Conservation (phyloP, 2,888 invertebrate species). For the Sepiola atlantica region DNA sequence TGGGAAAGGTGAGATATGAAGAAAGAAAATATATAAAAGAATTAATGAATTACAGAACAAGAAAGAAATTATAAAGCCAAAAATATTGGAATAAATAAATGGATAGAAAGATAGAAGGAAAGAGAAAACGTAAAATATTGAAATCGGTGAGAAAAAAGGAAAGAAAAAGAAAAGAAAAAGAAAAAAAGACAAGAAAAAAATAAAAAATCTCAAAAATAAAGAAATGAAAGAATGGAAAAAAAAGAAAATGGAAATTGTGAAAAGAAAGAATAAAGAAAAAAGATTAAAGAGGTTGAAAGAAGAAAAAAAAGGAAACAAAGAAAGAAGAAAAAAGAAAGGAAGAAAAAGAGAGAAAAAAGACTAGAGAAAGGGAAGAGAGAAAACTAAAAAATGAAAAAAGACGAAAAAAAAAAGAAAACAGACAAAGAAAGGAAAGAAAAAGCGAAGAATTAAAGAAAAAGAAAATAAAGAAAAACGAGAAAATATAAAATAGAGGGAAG, state of each 20-base stretch:
- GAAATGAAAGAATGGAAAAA: background rate
- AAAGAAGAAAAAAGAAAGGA: background rate
- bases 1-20: too few species aligned
- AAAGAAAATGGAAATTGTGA: background rate
- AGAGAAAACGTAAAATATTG: too few species aligned
- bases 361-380: background rate
- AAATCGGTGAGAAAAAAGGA: background rate
- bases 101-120: too few species aligned
- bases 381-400: background rate
- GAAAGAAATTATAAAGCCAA: too few species aligned
- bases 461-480: background rate
- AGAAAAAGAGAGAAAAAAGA: background rate
- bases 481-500: background rate
- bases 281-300: background rate
- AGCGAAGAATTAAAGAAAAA: background rate
- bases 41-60: too few species aligned
- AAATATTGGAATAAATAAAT: too few species aligned
- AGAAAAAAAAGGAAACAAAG: background rate
- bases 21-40: too few species aligned
- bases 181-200: background rate
- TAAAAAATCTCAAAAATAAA: background rate
- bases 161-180: background rate
- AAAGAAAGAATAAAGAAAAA: background rate
- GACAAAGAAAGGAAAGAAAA: background rate
- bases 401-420: background rate